These are phyloP conservation scores for Meriones unguiculatus DNA, from an alignment of 2,113 vertebrate genomes.

Conservation along the genomic window DNA sequence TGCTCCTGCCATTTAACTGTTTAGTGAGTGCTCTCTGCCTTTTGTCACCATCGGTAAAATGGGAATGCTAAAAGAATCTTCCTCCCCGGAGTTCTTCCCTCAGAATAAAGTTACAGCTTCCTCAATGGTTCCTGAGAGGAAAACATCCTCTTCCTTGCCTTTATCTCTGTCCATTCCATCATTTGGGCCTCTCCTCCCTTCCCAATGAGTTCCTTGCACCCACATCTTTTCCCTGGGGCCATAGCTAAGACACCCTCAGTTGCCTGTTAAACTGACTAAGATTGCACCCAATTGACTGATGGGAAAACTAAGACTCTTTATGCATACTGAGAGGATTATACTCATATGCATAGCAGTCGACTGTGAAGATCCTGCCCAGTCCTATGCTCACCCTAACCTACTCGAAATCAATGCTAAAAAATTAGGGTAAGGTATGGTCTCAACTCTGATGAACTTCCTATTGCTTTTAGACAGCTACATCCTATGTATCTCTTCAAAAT, in stretches of 20 bases:
- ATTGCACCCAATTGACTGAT: background rate
- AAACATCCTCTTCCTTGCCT: background rate
- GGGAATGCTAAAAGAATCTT: background rate
- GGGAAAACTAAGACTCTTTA: slow-evolving; percentile 17
- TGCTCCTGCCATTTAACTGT: background rate
- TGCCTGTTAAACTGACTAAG: background rate
- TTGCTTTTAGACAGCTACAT: background rate
- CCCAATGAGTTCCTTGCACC: background rate
- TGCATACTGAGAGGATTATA: background rate
- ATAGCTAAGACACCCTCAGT: background rate
- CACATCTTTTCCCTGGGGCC: background rate
- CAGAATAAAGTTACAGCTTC: background rate
- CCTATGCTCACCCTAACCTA: background rate
- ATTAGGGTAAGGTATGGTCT: background rate
- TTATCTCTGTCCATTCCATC: background rate
- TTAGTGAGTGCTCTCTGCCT: background rate
- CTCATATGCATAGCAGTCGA: accelerated
- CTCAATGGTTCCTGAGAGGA: background rate
- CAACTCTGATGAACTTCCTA: background rate
- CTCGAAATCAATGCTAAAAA: background rate
- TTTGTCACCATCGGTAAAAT: background rate
- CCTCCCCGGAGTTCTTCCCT: background rate
- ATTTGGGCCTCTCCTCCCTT: too few species aligned
- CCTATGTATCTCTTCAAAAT: background rate
- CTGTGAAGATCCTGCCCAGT: background rate